Evolutionary conservation across 2,888 invertebrate genomes (phyloP).

Genomic region (Amphipoea lucens): DNA sequence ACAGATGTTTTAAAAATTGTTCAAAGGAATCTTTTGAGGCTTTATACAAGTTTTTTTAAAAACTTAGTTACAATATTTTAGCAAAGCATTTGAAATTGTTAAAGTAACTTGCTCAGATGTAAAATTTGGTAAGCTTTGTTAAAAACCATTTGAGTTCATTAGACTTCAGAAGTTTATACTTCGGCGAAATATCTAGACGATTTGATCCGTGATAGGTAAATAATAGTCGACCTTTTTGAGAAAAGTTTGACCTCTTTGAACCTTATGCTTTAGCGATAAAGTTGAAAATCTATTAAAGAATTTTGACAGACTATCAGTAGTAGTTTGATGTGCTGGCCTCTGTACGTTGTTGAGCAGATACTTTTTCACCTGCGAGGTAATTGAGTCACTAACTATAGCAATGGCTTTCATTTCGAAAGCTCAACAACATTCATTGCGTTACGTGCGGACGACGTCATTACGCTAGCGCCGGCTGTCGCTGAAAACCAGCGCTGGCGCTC

Average conservation of each 20-base stretch:
- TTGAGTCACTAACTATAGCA: neutral
- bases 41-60: conserved; percentile 7
- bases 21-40: conserved; percentile 17
- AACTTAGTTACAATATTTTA: neutral
- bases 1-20: conserved; percentile 42
- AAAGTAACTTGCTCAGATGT: neutral
- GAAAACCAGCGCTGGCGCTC: too few relatives aligned
- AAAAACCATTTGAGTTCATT: neutral
- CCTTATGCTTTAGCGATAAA: too few relatives aligned
- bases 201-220: neutral
- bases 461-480: too few relatives aligned
- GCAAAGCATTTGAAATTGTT: conserved; percentile 9
- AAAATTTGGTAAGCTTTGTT: neutral
- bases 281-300: too few relatives aligned
- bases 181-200: neutral
- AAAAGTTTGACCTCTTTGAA: too few relatives aligned
- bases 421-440: too few relatives aligned
- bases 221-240: neutral
- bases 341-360: too few relatives aligned
- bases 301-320: too few relatives aligned
- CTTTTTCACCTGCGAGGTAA: too few relatives aligned
- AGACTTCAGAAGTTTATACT: neutral
- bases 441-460: too few relatives aligned
- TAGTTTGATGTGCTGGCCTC: too few relatives aligned
- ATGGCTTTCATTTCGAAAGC: neutral